These are phyloP conservation scores for Bombus waltoni DNA, from an alignment of 1,140 invertebrate genomes.

Conservation along the genomic window DNA sequence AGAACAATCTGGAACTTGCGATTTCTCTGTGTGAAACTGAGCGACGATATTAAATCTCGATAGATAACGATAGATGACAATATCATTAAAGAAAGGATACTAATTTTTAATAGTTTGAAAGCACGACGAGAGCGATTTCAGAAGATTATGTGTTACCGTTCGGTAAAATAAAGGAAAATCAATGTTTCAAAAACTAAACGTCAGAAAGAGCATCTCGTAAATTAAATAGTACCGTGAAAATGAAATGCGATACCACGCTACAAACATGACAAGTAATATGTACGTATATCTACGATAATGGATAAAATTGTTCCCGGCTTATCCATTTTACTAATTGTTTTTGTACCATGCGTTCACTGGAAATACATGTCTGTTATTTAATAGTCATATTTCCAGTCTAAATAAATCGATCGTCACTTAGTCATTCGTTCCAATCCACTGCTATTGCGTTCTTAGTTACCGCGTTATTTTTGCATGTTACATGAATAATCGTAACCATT, in stretches of 20 bases:
- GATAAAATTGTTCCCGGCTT: slow-evolving; percentile 39
- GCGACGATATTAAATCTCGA: too few species aligned
- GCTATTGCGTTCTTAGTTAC: not conserved
- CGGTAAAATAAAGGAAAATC: not conserved
- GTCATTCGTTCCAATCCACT: not conserved
- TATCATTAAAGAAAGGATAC: not conserved
- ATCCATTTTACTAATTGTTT: slow-evolving; percentile 47
- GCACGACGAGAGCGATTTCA: too few species aligned
- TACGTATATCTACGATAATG: slow-evolving; percentile 47
- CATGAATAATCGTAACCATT: slow-evolving; percentile 1
- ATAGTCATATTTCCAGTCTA: not conserved
- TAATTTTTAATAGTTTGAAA: too few species aligned
- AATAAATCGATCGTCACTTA: not conserved
- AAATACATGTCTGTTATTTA: slow-evolving; percentile 24
- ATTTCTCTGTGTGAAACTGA: too few species aligned
- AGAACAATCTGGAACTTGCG: too few species aligned
- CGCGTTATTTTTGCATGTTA: not conserved
- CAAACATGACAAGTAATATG: slow-evolving; percentile 17
- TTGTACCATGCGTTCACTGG: slow-evolving; percentile 1
- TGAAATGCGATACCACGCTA: not conserved
- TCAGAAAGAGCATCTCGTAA: slow-evolving; percentile 20
- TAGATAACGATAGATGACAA: too few species aligned
- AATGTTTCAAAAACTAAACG: slow-evolving; percentile 3
- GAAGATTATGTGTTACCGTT: not conserved
- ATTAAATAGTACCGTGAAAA: slow-evolving; percentile 37